These are phyloP conservation scores for Epinotia brunnichana DNA, from an alignment of 2,888 invertebrate genomes.

Conservation along the genomic window DNA sequence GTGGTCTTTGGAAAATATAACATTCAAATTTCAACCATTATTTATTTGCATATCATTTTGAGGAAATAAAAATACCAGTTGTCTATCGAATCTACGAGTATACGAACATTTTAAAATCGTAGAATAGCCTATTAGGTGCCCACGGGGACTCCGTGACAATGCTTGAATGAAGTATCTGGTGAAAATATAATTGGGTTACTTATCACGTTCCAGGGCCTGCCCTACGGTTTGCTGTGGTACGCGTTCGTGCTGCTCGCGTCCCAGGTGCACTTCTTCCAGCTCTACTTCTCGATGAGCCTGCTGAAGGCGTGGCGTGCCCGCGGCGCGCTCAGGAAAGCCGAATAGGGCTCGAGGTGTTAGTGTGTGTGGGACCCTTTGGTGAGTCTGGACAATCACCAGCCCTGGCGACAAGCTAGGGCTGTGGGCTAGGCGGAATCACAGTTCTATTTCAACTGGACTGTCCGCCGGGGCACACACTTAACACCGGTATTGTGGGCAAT, in stretches of 20 bases:
- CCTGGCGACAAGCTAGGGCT: not conserved
- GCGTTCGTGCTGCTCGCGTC: conserved; percentile 93
- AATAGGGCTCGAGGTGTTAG: conserved; percentile 70
- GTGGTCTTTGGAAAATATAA: no score
- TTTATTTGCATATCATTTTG: no score
- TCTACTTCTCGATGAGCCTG: conserved; percentile 92
- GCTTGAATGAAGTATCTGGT: no score
- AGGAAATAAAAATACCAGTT: no score
- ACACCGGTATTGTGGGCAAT: conserved; percentile 15
- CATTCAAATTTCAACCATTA: no score
- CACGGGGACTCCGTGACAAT: no score
- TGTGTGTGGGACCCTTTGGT: conserved; percentile 21
- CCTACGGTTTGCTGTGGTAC: conserved; percentile 96
- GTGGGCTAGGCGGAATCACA: conserved; percentile 13
- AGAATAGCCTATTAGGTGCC: no score
- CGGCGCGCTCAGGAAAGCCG: conserved; percentile 87
- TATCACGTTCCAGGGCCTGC: conserved; percentile 87
- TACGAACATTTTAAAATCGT: no score
- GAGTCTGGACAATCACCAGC: not conserved
- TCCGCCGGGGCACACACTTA: conserved; percentile 25
- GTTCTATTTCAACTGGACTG: not conserved
- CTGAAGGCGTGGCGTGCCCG: conserved; percentile 92
- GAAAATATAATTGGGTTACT: conserved; percentile 21
- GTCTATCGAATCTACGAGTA: no score
- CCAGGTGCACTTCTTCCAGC: conserved; percentile 94